Evolutionary conservation across 2,797 vertebrate genomes (phyloP).

Genomic region (Erpetoichthys calabaricus): DNA sequence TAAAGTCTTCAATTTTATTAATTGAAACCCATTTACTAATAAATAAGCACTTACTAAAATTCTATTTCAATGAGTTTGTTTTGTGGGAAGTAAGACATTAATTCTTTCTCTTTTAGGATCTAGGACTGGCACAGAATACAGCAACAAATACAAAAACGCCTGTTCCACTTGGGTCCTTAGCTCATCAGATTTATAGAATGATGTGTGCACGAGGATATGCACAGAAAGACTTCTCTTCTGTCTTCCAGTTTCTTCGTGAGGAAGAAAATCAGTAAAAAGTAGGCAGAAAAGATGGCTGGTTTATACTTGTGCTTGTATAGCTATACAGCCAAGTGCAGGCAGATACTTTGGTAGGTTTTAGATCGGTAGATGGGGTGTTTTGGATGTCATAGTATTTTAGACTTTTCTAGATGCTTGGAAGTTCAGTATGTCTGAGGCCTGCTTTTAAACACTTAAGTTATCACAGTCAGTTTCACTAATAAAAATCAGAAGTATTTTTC

Average conservation of each 20-base stretch:
- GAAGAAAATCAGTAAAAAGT: slow-evolving; percentile 59
- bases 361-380: too few species aligned
- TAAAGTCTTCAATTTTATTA: not conserved
- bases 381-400: too few species aligned
- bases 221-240: slow-evolving; percentile 89
- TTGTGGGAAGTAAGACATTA: slow-evolving; percentile 20
- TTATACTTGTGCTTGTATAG: too few species aligned
- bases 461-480: too few species aligned
- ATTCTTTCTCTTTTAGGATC: slow-evolving; percentile 49
- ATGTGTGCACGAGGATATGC: slow-evolving; percentile 93
- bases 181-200: slow-evolving; percentile 90
- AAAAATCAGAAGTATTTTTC: too few species aligned
- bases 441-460: too few species aligned
- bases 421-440: too few species aligned
- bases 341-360: too few species aligned
- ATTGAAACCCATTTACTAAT: not conserved
- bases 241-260: slow-evolving; percentile 93
- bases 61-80: slow-evolving; percentile 1
- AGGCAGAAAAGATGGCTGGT: too few species aligned
- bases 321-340: too few species aligned
- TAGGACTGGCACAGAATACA: slow-evolving; percentile 86
- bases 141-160: slow-evolving; percentile 88
- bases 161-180: slow-evolving; percentile 73
- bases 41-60: not conserved
- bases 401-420: too few species aligned